These are phyloP conservation scores for Hippocampus kuda DNA, from an alignment of 2,797 vertebrate species.

Conservation along the genomic window DNA sequence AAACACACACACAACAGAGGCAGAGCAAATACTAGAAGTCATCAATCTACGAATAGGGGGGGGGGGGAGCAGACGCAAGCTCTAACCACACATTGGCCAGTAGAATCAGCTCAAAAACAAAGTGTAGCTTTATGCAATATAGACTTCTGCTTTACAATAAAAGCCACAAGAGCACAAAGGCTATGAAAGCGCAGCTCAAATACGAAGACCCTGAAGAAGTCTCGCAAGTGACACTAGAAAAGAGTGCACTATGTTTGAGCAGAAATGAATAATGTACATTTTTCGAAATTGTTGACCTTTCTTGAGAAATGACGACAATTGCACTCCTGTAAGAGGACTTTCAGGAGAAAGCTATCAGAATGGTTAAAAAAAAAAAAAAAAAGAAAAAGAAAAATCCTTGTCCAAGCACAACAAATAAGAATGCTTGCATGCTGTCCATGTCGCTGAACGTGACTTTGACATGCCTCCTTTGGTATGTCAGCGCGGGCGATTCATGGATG, in stretches of 20 bases:
- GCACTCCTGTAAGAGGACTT: constrained; percentile 12
- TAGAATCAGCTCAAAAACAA: constrained; percentile 24
- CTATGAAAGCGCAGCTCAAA: constrained; percentile 3
- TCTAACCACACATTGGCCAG: constrained; percentile 13
- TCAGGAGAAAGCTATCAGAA: constrained; percentile 15
- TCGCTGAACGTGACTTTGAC: neutral
- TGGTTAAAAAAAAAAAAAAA: constrained; percentile 25
- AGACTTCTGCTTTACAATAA: constrained; percentile 24
- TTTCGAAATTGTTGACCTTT: constrained; percentile 11
- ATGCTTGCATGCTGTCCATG: constrained; percentile 13
- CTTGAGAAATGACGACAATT: neutral
- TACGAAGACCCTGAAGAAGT: constrained; percentile 1
- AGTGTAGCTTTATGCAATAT: constrained; percentile 13
- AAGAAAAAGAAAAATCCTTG: constrained; percentile 12
- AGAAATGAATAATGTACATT: constrained; percentile 41
- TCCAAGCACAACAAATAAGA: constrained; percentile 4
- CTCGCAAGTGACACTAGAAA: constrained; percentile 31
- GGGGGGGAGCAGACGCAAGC: constrained; percentile 14
- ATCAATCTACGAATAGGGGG: constrained; percentile 25
- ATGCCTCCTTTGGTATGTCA: constrained; percentile 3
- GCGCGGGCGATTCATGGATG: constrained; percentile 24
- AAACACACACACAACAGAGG: constrained; percentile 25
- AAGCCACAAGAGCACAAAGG: constrained; percentile 36
- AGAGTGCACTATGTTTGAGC: constrained; percentile 29
- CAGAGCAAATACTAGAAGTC: constrained; percentile 22